Conservation (phyloP, 2,797 vertebrate species). For the Aphelocoma californica region DNA sequence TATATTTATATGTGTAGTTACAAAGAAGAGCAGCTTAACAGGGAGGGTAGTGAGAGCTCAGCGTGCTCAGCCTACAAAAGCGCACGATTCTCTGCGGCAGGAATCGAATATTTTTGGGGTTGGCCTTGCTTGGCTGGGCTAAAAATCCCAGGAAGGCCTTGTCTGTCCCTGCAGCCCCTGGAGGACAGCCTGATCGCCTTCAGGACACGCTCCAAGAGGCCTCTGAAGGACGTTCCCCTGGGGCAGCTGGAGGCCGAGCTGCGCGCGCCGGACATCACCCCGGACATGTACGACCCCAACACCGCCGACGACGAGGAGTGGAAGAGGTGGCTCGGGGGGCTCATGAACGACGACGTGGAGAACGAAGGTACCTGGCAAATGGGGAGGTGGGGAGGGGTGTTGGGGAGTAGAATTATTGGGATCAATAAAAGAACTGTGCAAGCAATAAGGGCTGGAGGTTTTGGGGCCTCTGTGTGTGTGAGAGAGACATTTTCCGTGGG, state of each 20-base stretch:
- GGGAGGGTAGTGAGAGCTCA: neutral
- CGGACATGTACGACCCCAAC: constrained; percentile 90
- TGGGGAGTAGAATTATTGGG: no score
- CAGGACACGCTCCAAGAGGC: constrained; percentile 90
- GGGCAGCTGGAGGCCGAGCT: constrained; percentile 92
- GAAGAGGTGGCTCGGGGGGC: constrained; percentile 89
- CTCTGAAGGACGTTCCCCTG: constrained; percentile 85
- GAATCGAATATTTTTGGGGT: rapidly evolving
- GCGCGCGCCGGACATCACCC: constrained; percentile 88
- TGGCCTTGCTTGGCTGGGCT: neutral
- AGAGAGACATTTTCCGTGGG: no score
- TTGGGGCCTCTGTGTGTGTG: no score
- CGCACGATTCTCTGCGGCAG: neutral
- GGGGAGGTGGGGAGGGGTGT: neutral
- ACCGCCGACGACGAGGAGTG: constrained; percentile 88
- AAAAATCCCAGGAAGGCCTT: rapidly evolving
- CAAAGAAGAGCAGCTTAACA: neutral
- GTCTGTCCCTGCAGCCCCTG: constrained; percentile 65
- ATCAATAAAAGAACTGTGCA: no score
- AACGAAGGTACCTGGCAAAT: constrained; percentile 76
- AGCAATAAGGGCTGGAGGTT: no score
- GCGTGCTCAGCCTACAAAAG: rapidly evolving
- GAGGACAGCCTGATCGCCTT: constrained; percentile 87
- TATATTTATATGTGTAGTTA: neutral
- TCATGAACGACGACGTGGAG: constrained; percentile 85